phyloP scores from a whole-genome alignment of 2,888 invertebrate genomes.

The Tribolium freemani region DNA sequence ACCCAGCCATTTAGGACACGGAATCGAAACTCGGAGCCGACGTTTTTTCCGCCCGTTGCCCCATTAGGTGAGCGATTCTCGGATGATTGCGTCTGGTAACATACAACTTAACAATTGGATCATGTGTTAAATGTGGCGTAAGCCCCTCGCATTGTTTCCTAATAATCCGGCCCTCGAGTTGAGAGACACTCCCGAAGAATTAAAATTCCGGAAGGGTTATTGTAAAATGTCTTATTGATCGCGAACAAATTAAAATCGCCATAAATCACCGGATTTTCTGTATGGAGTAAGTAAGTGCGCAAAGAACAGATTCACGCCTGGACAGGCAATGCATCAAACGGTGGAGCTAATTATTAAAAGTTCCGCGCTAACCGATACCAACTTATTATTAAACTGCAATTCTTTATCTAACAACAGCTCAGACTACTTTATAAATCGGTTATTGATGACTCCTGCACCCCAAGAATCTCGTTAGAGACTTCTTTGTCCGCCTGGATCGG shows the following conservation, averaged over 20 bases:
- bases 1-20: conserved; percentile 36
- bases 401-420: conserved; percentile 47
- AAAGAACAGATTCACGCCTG: conserved; percentile 41
- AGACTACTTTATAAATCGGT: conserved; percentile 49
- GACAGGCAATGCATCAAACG: conserved; percentile 47
- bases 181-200: conserved; percentile 17
- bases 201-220: conserved; percentile 35
- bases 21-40: conserved; percentile 37
- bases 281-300: conserved; percentile 40
- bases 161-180: conserved; percentile 21
- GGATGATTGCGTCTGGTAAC: conserved; percentile 52
- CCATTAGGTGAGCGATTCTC: conserved; percentile 47
- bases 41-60: conserved; percentile 46
- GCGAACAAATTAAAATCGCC: conserved; percentile 50
- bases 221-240: conserved; percentile 44
- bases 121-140: conserved; percentile 50
- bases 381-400: conserved; percentile 48
- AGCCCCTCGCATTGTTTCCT: conserved; percentile 29
- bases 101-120: conserved; percentile 52
- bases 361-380: conserved; percentile 44
- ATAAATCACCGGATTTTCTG: conserved; percentile 49
- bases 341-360: conserved; percentile 48
- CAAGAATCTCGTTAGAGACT: conserved; percentile 35
- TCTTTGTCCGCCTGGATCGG: conserved; percentile 42
- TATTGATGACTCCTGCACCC: conserved; percentile 46